Evolutionary conservation across 2,888 invertebrate genomes (phyloP).

Genomic region (Rotaria macrura): DNA sequence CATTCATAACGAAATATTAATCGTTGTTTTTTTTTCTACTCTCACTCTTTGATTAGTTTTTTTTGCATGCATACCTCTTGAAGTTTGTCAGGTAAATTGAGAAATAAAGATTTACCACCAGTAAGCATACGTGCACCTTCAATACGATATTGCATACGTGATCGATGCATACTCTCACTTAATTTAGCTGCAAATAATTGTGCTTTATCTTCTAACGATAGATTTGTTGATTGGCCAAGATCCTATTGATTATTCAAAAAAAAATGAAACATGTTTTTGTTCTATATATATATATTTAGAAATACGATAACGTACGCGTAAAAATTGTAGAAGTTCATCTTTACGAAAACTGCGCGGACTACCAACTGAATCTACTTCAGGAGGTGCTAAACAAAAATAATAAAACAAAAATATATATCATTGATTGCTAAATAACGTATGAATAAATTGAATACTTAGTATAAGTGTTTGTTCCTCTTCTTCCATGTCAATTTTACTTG

Average conservation of each 20-base stretch:
- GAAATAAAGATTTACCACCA: constrained; percentile 46
- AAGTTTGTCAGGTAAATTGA: constrained; percentile 23
- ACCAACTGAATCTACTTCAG: background rate
- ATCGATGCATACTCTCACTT: constrained; percentile 53
- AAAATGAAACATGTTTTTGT: background rate
- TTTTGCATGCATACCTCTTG: background rate
- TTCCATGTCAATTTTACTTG: background rate
- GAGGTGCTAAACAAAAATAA: background rate
- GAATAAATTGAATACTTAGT: background rate
- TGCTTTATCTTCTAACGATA: constrained; percentile 55
- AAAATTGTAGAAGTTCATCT: background rate
- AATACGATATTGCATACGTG: constrained; percentile 57
- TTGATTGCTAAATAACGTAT: background rate
- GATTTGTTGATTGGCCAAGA: constrained; percentile 52
- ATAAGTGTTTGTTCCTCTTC: constrained; percentile 25
- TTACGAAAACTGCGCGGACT: background rate
- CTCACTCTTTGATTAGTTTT: background rate
- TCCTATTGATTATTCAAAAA: constrained; percentile 45
- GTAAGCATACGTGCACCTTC: constrained; percentile 54
- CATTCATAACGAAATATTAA: background rate
- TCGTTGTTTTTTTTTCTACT: too few species aligned
- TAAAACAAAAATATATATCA: background rate
- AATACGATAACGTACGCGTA: background rate
- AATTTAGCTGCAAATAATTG: constrained; percentile 54
- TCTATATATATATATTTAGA: too few species aligned